Percentiles rank a stretch among this genome's conserved stretches.
Evolutionary conservation across 2,888 invertebrate species (phyloP).

Genomic region (Phyllotreta striolata): DNA sequence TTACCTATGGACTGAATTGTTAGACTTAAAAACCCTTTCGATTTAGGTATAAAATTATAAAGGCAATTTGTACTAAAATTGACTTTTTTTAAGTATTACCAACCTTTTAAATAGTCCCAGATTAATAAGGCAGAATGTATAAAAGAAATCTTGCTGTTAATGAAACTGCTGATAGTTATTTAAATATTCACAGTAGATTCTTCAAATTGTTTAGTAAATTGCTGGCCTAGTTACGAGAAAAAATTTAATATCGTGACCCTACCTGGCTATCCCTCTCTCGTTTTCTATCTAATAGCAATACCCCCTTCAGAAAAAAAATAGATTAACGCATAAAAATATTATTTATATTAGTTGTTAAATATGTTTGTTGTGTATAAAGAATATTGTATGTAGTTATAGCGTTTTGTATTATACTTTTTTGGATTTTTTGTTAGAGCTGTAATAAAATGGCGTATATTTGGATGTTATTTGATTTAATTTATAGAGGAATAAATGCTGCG

Average conservation of each 20-base stretch:
- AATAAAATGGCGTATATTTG: slow-evolving; percentile 64
- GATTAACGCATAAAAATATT: slow-evolving; percentile 38
- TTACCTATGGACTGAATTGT: too few species aligned
- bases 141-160: too few species aligned
- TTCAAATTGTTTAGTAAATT: too few species aligned
- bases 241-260: slow-evolving; percentile 22
- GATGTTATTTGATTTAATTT: slow-evolving; percentile 54
- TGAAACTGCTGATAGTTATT: too few species aligned
- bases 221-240: not conserved
- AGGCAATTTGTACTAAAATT: too few species aligned
- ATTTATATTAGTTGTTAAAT: slow-evolving; percentile 43
- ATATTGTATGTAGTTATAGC: slow-evolving; percentile 56
- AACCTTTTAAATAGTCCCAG: too few species aligned
- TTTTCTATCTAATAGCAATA: slow-evolving; percentile 45
- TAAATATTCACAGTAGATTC: too few species aligned
- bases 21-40: too few species aligned
- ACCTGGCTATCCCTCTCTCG: slow-evolving; percentile 26
- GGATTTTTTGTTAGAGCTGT: slow-evolving; percentile 62
- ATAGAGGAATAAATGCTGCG: not conserved
- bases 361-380: slow-evolving; percentile 59
- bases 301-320: slow-evolving; percentile 40
- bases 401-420: slow-evolving; percentile 62
- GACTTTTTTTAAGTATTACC: too few species aligned
- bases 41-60: too few species aligned
- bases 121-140: too few species aligned